phyloP scores from a whole-genome alignment of 2,888 invertebrate species.

The Saturnia japonica region DNA sequence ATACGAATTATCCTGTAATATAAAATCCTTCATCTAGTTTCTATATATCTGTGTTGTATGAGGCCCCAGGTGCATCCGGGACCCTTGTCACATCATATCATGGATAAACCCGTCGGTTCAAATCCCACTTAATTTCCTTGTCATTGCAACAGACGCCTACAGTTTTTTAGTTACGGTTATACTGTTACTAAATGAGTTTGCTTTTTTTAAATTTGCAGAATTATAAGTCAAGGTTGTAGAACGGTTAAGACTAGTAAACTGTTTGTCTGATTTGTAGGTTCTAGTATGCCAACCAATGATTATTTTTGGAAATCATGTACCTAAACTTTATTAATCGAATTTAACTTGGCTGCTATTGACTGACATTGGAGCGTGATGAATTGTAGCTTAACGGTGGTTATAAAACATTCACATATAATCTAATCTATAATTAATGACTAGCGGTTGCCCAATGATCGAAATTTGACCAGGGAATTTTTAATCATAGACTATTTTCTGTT shows the following conservation, averaged over 20 bases:
- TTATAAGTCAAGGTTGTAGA: background rate
- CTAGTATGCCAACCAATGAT: no score
- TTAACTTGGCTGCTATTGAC: no score
- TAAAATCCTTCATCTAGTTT: background rate
- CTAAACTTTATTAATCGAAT: no score
- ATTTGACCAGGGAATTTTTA: no score
- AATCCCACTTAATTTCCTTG: constrained; percentile 51
- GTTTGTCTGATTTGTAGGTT: no score
- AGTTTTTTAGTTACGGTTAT: background rate
- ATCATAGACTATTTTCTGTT: no score
- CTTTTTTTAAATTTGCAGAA: background rate
- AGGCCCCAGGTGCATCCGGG: constrained; percentile 47
- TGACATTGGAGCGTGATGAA: no score
- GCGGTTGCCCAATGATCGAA: no score
- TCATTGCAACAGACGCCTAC: constrained; percentile 34
- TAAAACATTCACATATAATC: no score
- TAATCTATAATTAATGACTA: no score
- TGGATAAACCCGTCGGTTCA: constrained; percentile 45
- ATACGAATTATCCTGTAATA: background rate
- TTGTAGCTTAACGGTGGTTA: no score
- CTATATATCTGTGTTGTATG: background rate
- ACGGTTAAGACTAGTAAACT: background rate
- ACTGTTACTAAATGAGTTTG: background rate
- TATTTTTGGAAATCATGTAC: no score
- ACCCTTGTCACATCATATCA: constrained; percentile 49